These are phyloP conservation scores for Eulemur coronatus DNA, from an alignment of 2,797 vertebrate genomes.

Conservation along the genomic window DNA sequence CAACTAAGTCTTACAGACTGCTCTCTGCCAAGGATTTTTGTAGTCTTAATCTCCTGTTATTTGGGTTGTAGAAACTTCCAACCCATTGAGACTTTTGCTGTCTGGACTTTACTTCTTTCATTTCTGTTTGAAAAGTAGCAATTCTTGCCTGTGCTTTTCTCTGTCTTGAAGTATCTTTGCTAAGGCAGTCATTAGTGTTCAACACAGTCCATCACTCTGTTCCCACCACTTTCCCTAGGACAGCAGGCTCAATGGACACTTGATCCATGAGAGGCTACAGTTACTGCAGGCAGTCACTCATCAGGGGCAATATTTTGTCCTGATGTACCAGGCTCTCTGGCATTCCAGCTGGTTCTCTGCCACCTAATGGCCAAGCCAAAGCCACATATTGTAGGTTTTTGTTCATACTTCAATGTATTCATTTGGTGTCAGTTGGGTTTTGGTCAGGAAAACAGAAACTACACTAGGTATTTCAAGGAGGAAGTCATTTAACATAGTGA, in stretches of 20 bases:
- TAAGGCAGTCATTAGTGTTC: neutral
- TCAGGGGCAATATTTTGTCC: rapidly evolving
- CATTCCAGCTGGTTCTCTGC: neutral
- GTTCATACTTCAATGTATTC: neutral
- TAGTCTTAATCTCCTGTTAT: neutral
- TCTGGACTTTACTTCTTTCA: neutral
- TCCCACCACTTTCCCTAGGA: neutral
- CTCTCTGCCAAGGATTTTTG: neutral
- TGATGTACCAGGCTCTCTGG: neutral
- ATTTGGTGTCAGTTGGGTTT: neutral
- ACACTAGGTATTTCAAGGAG: neutral
- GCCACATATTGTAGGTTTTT: neutral
- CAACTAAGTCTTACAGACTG: neutral
- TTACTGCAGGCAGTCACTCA: neutral
- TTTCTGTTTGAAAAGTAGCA: neutral
- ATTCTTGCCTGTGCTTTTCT: neutral
- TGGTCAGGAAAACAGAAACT: neutral
- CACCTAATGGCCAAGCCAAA: neutral
- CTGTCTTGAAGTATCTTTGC: neutral
- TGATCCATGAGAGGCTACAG: neutral
- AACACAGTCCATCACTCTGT: rapidly evolving
- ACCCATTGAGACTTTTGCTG: neutral
- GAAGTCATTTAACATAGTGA: neutral
- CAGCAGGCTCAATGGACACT: neutral
- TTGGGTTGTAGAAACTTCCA: neutral